Percentiles rank a stretch among this genome's conserved stretches.
Evolutionary conservation across 2,888 invertebrate genomes (phyloP).

Genomic region (Drosophila parthenogenetica): DNA sequence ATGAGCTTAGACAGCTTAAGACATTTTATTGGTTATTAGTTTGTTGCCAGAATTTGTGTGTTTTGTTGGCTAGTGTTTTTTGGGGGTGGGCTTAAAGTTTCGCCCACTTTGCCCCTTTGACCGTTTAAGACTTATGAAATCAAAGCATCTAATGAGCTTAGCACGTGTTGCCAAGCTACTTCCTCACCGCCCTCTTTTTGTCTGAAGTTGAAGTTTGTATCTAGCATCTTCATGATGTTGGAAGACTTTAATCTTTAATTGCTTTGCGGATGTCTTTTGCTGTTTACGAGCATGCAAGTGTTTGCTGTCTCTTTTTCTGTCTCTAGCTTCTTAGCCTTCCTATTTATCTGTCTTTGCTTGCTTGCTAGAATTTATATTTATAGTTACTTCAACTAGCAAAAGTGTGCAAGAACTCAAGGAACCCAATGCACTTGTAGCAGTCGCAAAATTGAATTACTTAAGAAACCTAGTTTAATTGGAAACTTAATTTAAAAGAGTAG

Average conservation of each 20-base stretch:
- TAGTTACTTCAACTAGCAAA: conserved; percentile 28
- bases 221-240: conserved; percentile 23
- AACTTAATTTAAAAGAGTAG: not conserved
- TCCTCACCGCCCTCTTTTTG: conserved; percentile 2
- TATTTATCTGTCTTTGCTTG: not conserved
- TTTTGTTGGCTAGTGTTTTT: conserved; percentile 28
- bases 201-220: conserved; percentile 9
- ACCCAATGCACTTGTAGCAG: conserved; percentile 9
- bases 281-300: conserved; percentile 18
- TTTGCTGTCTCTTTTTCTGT: not conserved
- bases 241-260: conserved; percentile 73
- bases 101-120: not conserved
- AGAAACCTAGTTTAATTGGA: not conserved
- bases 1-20: conserved; percentile 75
- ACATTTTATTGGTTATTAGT: conserved; percentile 78
- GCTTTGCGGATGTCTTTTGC: conserved; percentile 50
- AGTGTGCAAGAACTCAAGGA: conserved; percentile 3
- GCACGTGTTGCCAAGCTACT: conserved; percentile 75
- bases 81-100: conserved; percentile 29
- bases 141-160: conserved; percentile 75
- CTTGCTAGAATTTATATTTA: conserved; percentile 42
- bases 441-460: conserved; percentile 17
- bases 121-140: conserved; percentile 49
- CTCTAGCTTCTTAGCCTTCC: no score
- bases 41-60: conserved; percentile 57